These are phyloP conservation scores for Callinectes sapidus DNA, from an alignment of 2,888 invertebrate genomes.

Conservation along the genomic window DNA sequence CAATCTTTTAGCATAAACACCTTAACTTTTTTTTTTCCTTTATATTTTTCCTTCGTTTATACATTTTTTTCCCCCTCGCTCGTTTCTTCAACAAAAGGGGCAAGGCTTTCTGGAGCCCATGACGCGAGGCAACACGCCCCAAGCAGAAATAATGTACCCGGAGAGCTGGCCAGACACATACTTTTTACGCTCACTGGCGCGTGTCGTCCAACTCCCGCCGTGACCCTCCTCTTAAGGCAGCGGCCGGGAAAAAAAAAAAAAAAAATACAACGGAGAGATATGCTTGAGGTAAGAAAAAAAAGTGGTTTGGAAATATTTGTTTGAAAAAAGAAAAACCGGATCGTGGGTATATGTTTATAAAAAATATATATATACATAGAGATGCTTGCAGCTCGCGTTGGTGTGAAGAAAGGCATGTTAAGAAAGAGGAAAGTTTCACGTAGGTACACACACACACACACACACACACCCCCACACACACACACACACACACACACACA, in stretches of 20 bases:
- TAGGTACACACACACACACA: slow-evolving; percentile 28
- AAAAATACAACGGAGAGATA: slow-evolving; percentile 34
- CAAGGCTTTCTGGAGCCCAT: neutral
- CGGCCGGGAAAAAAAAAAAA: neutral
- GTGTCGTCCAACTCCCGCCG: slow-evolving; percentile 37
- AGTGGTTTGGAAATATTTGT: slow-evolving; percentile 5
- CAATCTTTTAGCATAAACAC: neutral
- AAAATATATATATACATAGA: neutral
- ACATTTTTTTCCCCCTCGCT: neutral
- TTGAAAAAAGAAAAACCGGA: neutral
- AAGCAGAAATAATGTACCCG: slow-evolving; percentile 32
- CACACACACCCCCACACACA: slow-evolving; percentile 19
- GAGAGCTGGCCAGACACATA: slow-evolving; percentile 34
- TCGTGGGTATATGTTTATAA: neutral
- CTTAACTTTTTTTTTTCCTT: neutral
- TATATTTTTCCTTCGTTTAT: neutral
- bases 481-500: slow-evolving; percentile 15
- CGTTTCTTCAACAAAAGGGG: neutral
- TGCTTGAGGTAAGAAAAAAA: slow-evolving; percentile 22
- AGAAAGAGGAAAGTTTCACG: neutral
- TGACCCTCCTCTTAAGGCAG: slow-evolving; percentile 30
- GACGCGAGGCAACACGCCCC: slow-evolving; percentile 29
- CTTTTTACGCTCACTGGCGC: slow-evolving; percentile 36
- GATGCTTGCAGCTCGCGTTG: neutral
- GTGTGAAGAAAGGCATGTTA: neutral